Percentiles rank a stretch among this genome's conserved stretches.
Evolutionary conservation across 2,113 vertebrate species (phyloP).

Genomic region (Todiramphus chloris): DNA sequence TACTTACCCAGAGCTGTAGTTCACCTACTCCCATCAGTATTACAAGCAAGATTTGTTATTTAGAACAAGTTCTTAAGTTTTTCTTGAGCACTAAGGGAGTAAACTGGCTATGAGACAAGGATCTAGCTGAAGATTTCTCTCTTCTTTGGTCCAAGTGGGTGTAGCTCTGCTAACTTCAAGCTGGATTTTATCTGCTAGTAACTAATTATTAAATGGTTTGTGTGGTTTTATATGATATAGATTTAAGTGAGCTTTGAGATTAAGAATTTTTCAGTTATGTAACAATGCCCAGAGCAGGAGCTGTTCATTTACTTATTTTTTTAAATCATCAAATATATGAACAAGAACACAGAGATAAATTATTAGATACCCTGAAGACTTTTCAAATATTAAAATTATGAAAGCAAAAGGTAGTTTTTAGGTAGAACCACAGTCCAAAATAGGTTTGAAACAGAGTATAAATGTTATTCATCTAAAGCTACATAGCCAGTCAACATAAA

Average conservation of each 20-base stretch:
- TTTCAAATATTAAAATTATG: constrained; percentile 6
- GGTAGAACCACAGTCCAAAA: neutral
- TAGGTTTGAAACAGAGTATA: neutral
- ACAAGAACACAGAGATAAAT: constrained; percentile 2
- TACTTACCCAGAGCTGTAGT: neutral
- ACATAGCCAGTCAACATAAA: neutral
- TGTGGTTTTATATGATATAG: constrained; percentile 14
- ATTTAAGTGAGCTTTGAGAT: constrained; percentile 34
- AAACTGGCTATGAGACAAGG: neutral
- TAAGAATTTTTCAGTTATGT: constrained; percentile 39
- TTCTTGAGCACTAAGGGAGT: neutral
- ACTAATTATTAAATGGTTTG: constrained; percentile 42
- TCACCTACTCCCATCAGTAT: neutral
- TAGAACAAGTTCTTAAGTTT: neutral
- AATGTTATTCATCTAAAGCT: neutral
- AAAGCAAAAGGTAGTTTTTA: neutral
- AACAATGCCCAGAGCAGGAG: constrained; percentile 44
- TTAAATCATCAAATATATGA: neutral
- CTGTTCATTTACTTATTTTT: constrained; percentile 26
- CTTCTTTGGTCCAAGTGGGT: neutral
- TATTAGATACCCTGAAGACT: neutral
- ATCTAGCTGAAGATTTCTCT: neutral
- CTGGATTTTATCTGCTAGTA: constrained; percentile 25
- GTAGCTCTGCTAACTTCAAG: neutral
- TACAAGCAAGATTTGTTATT: neutral